Conservation (phyloP, 2,888 invertebrate genomes). For the Noctua comes region DNA sequence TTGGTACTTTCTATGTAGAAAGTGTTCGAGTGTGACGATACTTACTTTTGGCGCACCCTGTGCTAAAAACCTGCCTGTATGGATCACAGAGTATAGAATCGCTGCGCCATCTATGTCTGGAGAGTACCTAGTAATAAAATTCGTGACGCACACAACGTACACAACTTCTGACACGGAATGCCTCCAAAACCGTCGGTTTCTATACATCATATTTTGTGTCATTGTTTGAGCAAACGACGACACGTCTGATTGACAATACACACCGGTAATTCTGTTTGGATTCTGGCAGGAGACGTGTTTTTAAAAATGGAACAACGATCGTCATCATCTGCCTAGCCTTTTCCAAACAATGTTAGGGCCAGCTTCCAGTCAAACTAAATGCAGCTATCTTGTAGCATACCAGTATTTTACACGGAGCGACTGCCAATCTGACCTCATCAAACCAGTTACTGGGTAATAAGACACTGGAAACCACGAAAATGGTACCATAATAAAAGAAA, state of each 20-base stretch:
- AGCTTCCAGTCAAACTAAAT: neutral
- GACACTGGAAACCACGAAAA: neutral
- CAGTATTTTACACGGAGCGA: neutral
- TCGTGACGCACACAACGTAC: neutral
- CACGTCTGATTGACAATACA: neutral
- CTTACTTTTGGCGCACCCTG: neutral
- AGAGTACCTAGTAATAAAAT: neutral
- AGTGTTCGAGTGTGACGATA: slow-evolving; percentile 1
- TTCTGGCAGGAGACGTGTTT: neutral
- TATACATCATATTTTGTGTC: neutral
- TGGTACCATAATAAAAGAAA: neutral
- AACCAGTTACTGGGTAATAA: neutral
- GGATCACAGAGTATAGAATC: neutral
- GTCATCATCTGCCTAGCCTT: neutral
- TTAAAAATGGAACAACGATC: slow-evolving; percentile 25
- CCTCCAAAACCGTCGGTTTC: neutral
- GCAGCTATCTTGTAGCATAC: neutral
- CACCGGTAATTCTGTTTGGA: neutral
- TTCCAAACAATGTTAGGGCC: neutral
- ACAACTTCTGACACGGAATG: neutral
- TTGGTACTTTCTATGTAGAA: slow-evolving; percentile 24
- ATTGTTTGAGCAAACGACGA: neutral
- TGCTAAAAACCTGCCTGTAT: slow-evolving; percentile 16
- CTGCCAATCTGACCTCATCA: neutral
- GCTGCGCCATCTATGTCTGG: neutral